Base-by-base conservation (phyloP, 1,140 invertebrate species). In the Linepithema humile region DNA sequence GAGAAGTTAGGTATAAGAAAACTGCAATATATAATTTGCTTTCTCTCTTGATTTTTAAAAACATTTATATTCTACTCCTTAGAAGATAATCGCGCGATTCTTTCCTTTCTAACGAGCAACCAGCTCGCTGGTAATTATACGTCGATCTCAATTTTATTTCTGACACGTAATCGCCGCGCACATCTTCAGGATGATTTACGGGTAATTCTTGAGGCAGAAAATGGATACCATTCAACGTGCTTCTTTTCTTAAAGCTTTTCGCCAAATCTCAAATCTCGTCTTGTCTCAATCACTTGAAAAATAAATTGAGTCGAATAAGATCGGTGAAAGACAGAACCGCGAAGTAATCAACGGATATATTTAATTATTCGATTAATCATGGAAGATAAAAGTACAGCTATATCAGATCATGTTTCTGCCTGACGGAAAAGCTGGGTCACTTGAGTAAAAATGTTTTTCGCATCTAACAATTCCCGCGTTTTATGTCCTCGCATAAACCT, bases 131-230 rank as follows among this genome's bases (percentile, higher is more conserved):
- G 73, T 62, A 89, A 89, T 89, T 89, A 84, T 85, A 82, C 84
- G 50, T 38, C 80, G 69, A 73, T 85, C 82, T 86, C 67, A 87
- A 88, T 89, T 78, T 83, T 85, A 88, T 78, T 84, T 72, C 69
- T 50, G 32, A 83, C 59, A 80, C 48, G 64, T 62, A 80, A 80
- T 80, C 48, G n/a, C 12, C 10, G 38, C 48, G 32, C 45, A 23
- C 64, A 69, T 40, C 23, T 12, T 20, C 40, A 23, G 29, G 45
- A 9, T 80, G 62, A 70, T 70, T 29, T 70, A 53, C 17, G 26
- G 12, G 12, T 29, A 40, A 80, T 80, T 70, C 55, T 38, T 69
- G 35, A 80, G 35, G 64, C 38, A 35, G 50, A 70, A 80, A 80
- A 70, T 78, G 10, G 40, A 43, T 60, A 60, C 35, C 20, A n/a